Base-by-base conservation (phyloP, 2,797 vertebrate species). In the Danio choprae region DNA sequence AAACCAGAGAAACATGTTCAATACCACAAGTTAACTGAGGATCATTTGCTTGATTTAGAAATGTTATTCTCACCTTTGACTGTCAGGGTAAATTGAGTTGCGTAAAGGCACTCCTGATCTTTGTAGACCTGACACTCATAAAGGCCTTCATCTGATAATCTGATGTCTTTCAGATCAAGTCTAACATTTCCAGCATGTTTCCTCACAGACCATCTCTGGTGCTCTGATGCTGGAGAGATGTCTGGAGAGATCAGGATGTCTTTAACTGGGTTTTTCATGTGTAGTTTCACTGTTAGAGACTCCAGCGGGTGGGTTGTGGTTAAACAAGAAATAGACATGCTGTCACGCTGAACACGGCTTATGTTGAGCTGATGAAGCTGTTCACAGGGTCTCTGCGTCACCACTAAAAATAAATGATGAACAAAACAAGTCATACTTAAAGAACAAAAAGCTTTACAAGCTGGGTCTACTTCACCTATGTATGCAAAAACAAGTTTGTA, bases 71-170 rank as follows among this genome's bases (percentile, higher is more conserved):
- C 1, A 82, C 81, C n/a, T 69, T 4, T 82, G 11, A 62, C 10
- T 0, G 1, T 60, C 8, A 83, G 22, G 5, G 12, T 1, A 53
- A 81, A 44, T 1, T 0, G 36, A 18, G 65, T 63, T 2, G n/a
- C 2, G 1, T 22, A 22, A 20, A 68, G 5, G 41, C 80, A 81
- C 20, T 16, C 44, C 15, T 4, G 7, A 38, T 36, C 16, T 0
- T 38, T 71, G 46, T 55, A 50, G 15, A 81, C 80, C 4, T 22
- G 3, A 67, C 59, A 80, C 5, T 72, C 38, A 72, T 83, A 83
- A 2, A 1, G 8, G 4, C 46, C 69, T 2, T 4, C 0, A 77
- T 78, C 50, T 4, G 38, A n/a, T 36, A 4, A 10, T 0, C 0
- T 22, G 12, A 63, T 12, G 1, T 71, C 12, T 51, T 71, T 43